Percentiles rank a stretch among this genome's conserved stretches.
Evolutionary conservation across 2,113 vertebrate species (phyloP).

Genomic region (Centropristis striata): DNA sequence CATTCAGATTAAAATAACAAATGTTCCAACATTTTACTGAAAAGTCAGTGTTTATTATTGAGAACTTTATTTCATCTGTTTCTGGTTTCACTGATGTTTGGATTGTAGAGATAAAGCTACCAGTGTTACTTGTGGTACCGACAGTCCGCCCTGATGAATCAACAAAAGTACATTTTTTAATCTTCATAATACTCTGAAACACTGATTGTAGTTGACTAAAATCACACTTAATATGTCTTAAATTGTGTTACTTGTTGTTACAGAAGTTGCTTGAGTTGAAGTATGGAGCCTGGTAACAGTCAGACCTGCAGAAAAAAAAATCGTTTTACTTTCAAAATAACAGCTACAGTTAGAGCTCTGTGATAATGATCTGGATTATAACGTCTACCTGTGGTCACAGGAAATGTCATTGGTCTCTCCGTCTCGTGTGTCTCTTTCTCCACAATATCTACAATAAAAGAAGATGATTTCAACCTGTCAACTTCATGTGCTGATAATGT

Average conservation of each 20-base stretch:
- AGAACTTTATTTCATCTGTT: background rate
- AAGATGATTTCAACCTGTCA: background rate
- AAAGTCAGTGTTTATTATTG: background rate
- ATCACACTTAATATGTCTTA: too few species aligned
- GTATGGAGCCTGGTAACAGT: background rate
- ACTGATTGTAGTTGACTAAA: too few species aligned
- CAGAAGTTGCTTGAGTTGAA: too few species aligned
- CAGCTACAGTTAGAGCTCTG: background rate
- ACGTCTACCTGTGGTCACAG: constrained; percentile 11
- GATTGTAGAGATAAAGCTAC: background rate
- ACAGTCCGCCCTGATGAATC: too few species aligned
- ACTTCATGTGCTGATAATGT: background rate
- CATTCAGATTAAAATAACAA: background rate
- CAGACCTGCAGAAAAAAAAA: background rate
- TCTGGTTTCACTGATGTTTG: background rate
- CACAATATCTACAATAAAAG: too few species aligned
- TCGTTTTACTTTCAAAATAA: background rate
- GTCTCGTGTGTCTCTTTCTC: background rate
- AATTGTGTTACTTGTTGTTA: too few species aligned
- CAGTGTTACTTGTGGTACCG: too few species aligned
- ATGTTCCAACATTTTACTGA: too few species aligned
- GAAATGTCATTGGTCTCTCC: rapidly evolving
- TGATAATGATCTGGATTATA: background rate
- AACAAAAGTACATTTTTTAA: too few species aligned
- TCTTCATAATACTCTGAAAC: background rate